These are phyloP conservation scores for Adelosebastes latens DNA, from an alignment of 2,797 vertebrate genomes.

Conservation along the genomic window DNA sequence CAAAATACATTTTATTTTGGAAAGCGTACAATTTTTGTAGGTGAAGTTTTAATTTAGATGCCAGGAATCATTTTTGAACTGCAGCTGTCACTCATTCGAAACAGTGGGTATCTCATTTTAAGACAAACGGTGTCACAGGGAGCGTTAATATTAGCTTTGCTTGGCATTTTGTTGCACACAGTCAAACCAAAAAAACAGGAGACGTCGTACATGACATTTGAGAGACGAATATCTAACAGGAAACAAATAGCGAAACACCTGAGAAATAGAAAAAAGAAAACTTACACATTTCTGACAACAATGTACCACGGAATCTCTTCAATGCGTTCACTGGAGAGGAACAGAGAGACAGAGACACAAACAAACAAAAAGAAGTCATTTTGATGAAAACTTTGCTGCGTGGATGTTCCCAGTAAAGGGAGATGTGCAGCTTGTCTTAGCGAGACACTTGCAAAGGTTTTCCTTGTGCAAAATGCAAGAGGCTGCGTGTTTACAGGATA, in stretches of 20 bases:
- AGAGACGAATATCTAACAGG: conserved; percentile 68
- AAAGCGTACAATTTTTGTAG: conserved; percentile 15
- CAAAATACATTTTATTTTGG: conserved; percentile 25
- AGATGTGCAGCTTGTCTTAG: conserved; percentile 69
- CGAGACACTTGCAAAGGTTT: conserved; percentile 74
- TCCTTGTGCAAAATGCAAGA: conserved; percentile 62
- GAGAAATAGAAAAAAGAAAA: conserved; percentile 42
- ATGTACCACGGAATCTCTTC: conserved; percentile 80
- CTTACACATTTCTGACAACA: conserved; percentile 76
- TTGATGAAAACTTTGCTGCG: conserved; percentile 77
- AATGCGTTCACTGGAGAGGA: conserved; percentile 72
- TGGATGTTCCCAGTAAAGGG: conserved; percentile 72
- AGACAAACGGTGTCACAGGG: conserved; percentile 51
- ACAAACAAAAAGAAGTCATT: conserved; percentile 72
- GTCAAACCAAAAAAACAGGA: conserved; percentile 26
- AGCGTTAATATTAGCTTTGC: conserved; percentile 75
- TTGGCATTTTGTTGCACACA: conserved; percentile 68
- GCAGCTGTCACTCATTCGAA: conserved; percentile 62
- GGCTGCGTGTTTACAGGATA: conserved; percentile 81
- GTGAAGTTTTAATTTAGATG: conserved; percentile 33
- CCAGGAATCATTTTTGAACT: conserved; percentile 43
- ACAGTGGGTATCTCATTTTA: conserved; percentile 38
- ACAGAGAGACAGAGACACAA: conserved; percentile 57
- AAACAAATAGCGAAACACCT: conserved; percentile 65
- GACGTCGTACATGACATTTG: conserved; percentile 53